These are phyloP conservation scores for Microtus oregoni DNA, from an alignment of 2,113 vertebrate genomes.

Conservation along the genomic window DNA sequence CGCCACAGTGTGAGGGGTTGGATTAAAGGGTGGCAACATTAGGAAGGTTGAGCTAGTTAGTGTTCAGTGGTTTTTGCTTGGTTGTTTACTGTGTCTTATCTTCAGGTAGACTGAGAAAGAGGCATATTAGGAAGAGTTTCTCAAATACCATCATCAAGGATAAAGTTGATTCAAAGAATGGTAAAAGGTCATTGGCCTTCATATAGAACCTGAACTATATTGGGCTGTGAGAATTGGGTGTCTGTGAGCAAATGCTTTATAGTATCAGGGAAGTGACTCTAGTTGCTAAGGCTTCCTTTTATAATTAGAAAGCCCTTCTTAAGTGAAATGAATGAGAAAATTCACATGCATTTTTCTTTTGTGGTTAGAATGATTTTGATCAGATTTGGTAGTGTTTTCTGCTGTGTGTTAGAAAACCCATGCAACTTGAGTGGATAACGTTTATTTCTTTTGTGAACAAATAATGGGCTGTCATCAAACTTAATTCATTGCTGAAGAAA, in stretches of 20 bases:
- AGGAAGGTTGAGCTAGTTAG: not conserved
- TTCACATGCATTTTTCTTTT: not conserved
- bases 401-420: not conserved
- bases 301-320: constrained; percentile 39
- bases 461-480: not conserved
- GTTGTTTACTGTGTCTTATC: constrained; percentile 40
- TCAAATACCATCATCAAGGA: constrained; percentile 19
- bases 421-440: constrained; percentile 34
- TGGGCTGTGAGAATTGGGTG: constrained; percentile 19
- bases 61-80: not conserved
- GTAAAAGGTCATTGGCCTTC: not conserved
- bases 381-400: constrained; percentile 48
- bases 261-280: not conserved
- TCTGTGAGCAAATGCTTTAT: constrained; percentile 24
- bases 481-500: constrained; percentile 47
- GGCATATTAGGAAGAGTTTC: not conserved
- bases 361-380: constrained; percentile 51
- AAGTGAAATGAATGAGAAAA: constrained; percentile 33
- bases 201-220: constrained; percentile 29
- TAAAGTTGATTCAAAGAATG: constrained; percentile 47
- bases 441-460: constrained; percentile 50
- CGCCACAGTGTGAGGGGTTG: not conserved
- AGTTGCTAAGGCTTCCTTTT: constrained; percentile 49
- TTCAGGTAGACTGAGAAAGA: constrained; percentile 32
- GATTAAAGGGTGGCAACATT: not conserved